Conservation (phyloP, 2,113 vertebrate species). For the Ammodramus savannarum region DNA sequence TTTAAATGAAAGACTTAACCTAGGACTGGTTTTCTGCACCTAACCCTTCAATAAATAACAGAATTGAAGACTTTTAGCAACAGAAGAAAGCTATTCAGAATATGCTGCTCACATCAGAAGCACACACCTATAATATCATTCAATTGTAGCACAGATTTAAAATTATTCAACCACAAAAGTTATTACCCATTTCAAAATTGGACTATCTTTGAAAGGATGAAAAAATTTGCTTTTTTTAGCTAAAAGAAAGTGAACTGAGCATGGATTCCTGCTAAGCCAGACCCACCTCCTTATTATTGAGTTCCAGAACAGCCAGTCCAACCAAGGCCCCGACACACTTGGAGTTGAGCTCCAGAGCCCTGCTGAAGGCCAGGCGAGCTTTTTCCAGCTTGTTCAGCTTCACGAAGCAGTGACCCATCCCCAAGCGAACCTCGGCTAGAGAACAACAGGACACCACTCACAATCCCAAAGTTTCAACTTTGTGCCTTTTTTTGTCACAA, state of each 20-base stretch:
- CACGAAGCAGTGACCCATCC: slow-evolving; percentile 98
- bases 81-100: neutral
- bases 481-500: neutral
- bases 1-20: neutral
- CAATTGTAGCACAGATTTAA: accelerated
- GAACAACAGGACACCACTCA: slow-evolving; percentile 25
- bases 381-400: slow-evolving; percentile 97
- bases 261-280: neutral
- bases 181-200: neutral
- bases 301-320: slow-evolving; percentile 93
- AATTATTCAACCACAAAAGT: neutral
- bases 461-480: neutral
- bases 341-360: slow-evolving; percentile 94
- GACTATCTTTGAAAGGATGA: neutral
- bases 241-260: neutral
- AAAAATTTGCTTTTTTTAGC: neutral
- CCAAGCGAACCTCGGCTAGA: slow-evolving; percentile 91
- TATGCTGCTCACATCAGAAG: neutral
- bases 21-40: neutral
- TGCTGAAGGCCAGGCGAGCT: slow-evolving; percentile 91
- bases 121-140: neutral
- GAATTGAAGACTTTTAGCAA: neutral
- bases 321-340: slow-evolving; percentile 97
- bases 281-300: slow-evolving; percentile 94
- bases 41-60: neutral